Conservation (phyloP, 1,140 invertebrate species). For the Camponotus floridanus region DNA sequence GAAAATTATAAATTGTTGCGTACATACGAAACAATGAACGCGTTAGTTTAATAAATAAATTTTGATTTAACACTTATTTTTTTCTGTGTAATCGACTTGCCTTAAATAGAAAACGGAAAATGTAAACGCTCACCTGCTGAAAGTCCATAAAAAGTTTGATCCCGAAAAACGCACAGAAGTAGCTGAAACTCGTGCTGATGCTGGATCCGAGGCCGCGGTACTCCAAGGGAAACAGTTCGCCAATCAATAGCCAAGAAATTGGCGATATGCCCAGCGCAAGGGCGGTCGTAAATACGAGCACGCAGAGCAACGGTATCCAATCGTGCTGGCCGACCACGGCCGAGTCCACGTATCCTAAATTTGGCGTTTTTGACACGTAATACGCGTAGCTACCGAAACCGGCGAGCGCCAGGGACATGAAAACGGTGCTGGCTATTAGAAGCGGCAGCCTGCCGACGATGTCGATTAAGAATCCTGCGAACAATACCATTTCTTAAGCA, state of each 20-base stretch:
- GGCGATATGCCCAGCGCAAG: constrained; percentile 96
- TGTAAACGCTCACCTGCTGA: constrained; percentile 86
- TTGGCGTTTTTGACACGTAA: constrained; percentile 87
- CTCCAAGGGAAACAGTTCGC: constrained; percentile 95
- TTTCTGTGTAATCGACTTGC: too few relatives aligned
- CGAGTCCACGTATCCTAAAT: constrained; percentile 83
- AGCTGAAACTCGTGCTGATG: constrained; percentile 94
- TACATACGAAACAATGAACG: too few relatives aligned
- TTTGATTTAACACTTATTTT: too few relatives aligned
- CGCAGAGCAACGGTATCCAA: constrained; percentile 94
- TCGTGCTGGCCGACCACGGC: constrained; percentile 87
- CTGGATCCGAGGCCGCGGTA: constrained; percentile 94
- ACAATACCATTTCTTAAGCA: background rate
- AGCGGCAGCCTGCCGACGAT: constrained; percentile 92
- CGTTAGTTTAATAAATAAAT: too few relatives aligned
- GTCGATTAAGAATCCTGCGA: constrained; percentile 90
- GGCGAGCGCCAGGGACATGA: constrained; percentile 93
- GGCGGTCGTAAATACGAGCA: constrained; percentile 93
- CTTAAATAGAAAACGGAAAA: constrained; percentile 76
- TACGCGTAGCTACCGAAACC: constrained; percentile 94
- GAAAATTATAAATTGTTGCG: too few relatives aligned
- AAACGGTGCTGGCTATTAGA: constrained; percentile 92
- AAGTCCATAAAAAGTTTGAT: constrained; percentile 96
- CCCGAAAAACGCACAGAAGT: constrained; percentile 95
- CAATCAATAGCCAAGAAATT: constrained; percentile 95